Evolutionary conservation across 2,888 invertebrate genomes (phyloP), one percentile per base, ranked within the genome.

Genomic region (Shargacucullia verbasci): DNA sequence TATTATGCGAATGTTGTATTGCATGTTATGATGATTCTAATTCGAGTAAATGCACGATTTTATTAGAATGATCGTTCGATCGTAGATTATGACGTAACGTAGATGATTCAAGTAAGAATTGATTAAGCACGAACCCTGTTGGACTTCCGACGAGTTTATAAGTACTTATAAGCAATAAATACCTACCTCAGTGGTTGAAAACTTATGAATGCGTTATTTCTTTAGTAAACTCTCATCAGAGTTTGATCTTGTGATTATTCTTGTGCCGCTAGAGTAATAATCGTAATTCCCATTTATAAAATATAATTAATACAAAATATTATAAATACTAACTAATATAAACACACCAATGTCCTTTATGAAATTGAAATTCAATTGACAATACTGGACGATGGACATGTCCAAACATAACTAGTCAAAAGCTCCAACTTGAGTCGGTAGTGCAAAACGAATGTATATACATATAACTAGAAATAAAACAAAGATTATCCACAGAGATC

Each of bases 31-130:
- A 33, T 39, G 13, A 47, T 67, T 47, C 27, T 61, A 63, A 63
- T 63, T 69, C 37, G 37, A 61, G 27, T 64, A 14, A 56, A 63
- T 56, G 41, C 65, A 65, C 65, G 65, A 65, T 56, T 48, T 70
- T 63, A 55, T 46, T 61, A 38, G 34, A 48, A 49, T 45, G n/a
- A n/a, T n/a, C n/a, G 33, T 47, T 54, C n/a, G 31, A 8, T 39
- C 44, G 11, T 10, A 14, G 11, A n/a, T 7, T 29, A 33, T 65
- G 48, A 65, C 37, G 57, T 38, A 70, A 65, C 15, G 27, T 34
- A 9, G 20, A 47, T 33, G 2, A 14, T 62, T 55, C 33, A 3
- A 69, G 44, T 55, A 44, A 7, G 14, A 44, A 31, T 45, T 67
- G 46, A 68, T 53, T 46, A 63, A 27, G 34, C 37, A 7, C 41